These are phyloP conservation scores for Nyleta sp. DNA, from an alignment of 2,888 invertebrate species.

Conservation along the genomic window DNA sequence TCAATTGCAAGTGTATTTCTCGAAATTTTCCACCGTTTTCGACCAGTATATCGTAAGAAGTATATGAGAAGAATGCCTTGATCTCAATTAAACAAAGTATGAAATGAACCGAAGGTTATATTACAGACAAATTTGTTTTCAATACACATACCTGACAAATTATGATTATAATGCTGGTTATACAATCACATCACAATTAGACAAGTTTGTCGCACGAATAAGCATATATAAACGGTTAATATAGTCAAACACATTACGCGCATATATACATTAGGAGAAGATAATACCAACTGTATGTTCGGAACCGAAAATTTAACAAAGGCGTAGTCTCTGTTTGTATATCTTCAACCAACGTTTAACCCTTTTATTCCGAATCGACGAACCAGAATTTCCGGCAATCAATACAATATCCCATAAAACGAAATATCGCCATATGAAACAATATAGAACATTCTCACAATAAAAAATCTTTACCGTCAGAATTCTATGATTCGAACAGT, in stretches of 20 bases:
- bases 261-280: constrained; percentile 15
- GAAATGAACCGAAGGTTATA: too few species aligned
- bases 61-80: too few species aligned
- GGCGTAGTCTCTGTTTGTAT: constrained; percentile 9
- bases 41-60: too few species aligned
- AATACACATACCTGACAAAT: background rate
- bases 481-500: background rate
- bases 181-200: constrained; percentile 1
- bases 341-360: constrained; percentile 28
- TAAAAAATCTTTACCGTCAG: background rate
- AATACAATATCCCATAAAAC: constrained; percentile 13
- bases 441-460: constrained; percentile 2
- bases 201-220: constrained; percentile 5
- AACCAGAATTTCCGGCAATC: constrained; percentile 37
- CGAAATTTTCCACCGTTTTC: too few species aligned
- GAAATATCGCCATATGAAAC: constrained; percentile 5
- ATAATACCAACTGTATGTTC: constrained; percentile 8
- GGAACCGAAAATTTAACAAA: constrained; percentile 22
- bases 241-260: background rate
- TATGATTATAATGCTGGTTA: background rate
- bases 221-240: constrained; percentile 5
- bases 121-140: background rate
- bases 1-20: too few species aligned
- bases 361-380: constrained; percentile 38
- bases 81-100: too few species aligned